Evolutionary conservation across 2,113 vertebrate species (phyloP).

Genomic region (Phasianus colchicus): DNA sequence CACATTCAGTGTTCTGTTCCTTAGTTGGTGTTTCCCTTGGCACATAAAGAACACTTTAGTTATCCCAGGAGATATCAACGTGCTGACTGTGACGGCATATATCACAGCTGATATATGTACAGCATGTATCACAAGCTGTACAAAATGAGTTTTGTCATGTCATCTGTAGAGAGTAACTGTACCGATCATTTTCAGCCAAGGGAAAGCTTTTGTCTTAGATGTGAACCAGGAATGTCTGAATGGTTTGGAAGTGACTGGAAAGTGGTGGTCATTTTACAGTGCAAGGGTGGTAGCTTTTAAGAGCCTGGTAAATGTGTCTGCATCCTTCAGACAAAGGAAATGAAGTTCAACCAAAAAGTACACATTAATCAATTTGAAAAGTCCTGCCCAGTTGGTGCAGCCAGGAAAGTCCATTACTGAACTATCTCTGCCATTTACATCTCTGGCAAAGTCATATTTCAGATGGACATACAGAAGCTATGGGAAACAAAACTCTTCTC

Average conservation of each 20-base stretch:
- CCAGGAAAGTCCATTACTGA: background rate
- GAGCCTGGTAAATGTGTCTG: background rate
- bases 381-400: accelerated
- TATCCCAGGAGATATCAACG: background rate
- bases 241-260: background rate
- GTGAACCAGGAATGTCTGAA: background rate
- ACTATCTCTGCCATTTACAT: background rate
- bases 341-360: background rate
- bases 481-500: background rate
- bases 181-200: background rate
- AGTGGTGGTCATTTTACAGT: background rate
- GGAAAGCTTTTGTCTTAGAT: background rate
- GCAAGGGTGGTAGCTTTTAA: background rate
- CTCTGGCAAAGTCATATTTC: background rate
- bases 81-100: background rate
- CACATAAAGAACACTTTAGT: background rate
- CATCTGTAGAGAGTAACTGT: background rate
- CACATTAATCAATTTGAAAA: background rate
- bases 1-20: background rate
- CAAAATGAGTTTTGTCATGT: background rate
- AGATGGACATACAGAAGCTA: background rate
- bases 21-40: background rate
- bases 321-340: background rate
- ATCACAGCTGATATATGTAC: too few species aligned
- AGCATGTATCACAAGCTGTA: background rate